Evolutionary conservation across 2,113 vertebrate species (phyloP).

Genomic region (Myiozetetes cayanensis): DNA sequence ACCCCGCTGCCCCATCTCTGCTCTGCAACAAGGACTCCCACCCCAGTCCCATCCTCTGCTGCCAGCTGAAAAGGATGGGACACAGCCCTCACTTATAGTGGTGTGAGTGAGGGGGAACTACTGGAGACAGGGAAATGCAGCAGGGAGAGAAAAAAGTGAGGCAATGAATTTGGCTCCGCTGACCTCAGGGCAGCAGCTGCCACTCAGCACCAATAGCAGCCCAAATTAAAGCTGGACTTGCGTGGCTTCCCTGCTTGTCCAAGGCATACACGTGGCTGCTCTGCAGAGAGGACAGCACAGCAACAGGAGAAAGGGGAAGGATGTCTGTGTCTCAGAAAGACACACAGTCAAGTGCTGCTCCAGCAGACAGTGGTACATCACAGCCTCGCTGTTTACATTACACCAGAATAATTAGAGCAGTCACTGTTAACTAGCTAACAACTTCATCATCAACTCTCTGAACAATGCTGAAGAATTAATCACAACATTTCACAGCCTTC

Average conservation of each 20-base stretch:
- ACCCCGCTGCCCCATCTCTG: background rate
- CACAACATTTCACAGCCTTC: background rate
- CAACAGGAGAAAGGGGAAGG: background rate
- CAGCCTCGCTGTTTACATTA: conserved; percentile 17
- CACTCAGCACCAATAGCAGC: background rate
- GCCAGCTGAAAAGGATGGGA: background rate
- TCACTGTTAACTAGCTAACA: conserved; percentile 41
- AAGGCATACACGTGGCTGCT: background rate
- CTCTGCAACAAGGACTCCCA: background rate
- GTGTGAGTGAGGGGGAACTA: background rate
- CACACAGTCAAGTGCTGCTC: background rate
- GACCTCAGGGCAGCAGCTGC: background rate
- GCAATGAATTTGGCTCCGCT: background rate
- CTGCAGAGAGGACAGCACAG: background rate
- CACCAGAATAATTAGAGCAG: conserved; percentile 37
- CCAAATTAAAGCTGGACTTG: background rate
- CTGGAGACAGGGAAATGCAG: background rate
- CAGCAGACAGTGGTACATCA: background rate
- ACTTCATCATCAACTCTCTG: background rate
- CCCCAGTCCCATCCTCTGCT: background rate
- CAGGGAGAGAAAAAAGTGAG: background rate
- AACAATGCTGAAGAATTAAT: conserved; percentile 23
- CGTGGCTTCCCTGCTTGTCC: background rate
- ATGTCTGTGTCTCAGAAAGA: background rate
- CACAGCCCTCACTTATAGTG: background rate